phyloP scores from a whole-genome alignment of 2,888 invertebrate species.

The Cheilosia soror region DNA sequence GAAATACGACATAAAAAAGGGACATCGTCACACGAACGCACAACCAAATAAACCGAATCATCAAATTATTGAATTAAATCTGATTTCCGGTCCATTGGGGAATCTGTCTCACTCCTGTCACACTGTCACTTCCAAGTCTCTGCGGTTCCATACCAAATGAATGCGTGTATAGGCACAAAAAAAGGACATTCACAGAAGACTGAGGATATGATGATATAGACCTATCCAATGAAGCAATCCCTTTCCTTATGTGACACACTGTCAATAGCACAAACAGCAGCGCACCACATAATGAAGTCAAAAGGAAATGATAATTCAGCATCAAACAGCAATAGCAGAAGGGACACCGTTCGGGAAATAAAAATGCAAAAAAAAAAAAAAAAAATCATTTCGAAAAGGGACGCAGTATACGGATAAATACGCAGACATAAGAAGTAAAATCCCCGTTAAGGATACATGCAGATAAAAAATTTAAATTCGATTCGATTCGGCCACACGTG shows the following conservation, averaged over 20 bases:
- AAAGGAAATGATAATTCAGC: slow-evolving; percentile 74
- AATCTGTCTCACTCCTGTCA: slow-evolving; percentile 24
- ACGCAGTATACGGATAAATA: slow-evolving; percentile 72
- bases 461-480: slow-evolving; percentile 76
- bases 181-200: slow-evolving; percentile 46
- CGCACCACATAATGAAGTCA: slow-evolving; percentile 74
- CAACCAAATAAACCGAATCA: slow-evolving; percentile 75
- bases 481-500: slow-evolving; percentile 73
- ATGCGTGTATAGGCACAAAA: slow-evolving; percentile 46
- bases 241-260: slow-evolving; percentile 51
- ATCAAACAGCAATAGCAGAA: slow-evolving; percentile 70
- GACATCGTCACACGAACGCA: slow-evolving; percentile 68
- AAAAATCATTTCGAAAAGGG: slow-evolving; percentile 40
- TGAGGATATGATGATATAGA: slow-evolving; percentile 58
- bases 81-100: slow-evolving; percentile 74
- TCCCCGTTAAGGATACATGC: slow-evolving; percentile 70
- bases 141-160: slow-evolving; percentile 30
- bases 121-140: not conserved
- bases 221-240: slow-evolving; percentile 56
- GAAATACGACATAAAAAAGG: slow-evolving; percentile 51
- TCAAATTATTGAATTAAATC: slow-evolving; percentile 76
- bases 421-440: slow-evolving; percentile 74
- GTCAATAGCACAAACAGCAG: slow-evolving; percentile 64
- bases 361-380: not conserved
- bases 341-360: slow-evolving; percentile 44